These are phyloP conservation scores for Hypercompe scribonia DNA, from an alignment of 2,888 invertebrate genomes.

Conservation along the genomic window DNA sequence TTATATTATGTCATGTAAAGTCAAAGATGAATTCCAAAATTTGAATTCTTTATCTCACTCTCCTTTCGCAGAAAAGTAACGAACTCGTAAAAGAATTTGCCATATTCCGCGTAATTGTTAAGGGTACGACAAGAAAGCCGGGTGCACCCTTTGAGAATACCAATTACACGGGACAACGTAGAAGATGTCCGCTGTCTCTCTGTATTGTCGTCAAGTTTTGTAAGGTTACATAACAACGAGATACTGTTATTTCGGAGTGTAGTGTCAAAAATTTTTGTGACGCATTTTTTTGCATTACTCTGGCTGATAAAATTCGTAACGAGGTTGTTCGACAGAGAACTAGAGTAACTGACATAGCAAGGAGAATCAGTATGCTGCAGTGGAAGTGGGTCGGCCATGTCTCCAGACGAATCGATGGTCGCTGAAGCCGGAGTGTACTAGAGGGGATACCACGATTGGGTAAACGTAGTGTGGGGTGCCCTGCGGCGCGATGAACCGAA, in stretches of 20 bases:
- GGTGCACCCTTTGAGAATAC: constrained; percentile 24
- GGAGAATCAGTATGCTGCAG: no score
- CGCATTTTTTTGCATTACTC: no score
- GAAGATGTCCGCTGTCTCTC: constrained; percentile 19
- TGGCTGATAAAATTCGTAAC: no score
- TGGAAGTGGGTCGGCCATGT: no score
- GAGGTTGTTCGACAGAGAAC: no score
- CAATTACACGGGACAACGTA: constrained; percentile 34
- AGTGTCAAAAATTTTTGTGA: neutral
- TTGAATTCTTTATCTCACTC: neutral
- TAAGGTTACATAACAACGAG: neutral
- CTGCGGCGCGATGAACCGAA: no score
- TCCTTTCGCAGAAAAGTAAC: constrained; percentile 16
- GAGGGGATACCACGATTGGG: no score
- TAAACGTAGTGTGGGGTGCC: no score
- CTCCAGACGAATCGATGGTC: no score
- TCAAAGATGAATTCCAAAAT: neutral
- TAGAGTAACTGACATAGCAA: no score
- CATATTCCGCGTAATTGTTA: constrained; percentile 16
- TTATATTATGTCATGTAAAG: no score
- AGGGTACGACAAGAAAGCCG: neutral
- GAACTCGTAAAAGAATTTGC: constrained; percentile 12
- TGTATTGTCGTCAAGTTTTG: neutral
- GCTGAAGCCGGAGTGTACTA: no score
- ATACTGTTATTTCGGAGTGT: neutral